phyloP scores from a whole-genome alignment of 2,888 invertebrate species.

The Drosophila neotestacea region DNA sequence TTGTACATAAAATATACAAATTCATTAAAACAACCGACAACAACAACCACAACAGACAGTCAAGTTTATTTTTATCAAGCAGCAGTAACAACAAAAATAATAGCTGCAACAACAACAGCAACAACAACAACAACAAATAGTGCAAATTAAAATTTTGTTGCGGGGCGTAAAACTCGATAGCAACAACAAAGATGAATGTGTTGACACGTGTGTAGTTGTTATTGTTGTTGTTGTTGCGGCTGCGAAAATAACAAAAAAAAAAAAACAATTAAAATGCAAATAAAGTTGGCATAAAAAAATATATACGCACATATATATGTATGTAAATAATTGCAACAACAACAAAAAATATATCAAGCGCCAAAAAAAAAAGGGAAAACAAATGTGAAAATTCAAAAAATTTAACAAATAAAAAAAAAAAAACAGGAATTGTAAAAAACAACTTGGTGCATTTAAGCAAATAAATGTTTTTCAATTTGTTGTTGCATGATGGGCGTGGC shows the following conservation, averaged over 20 bases:
- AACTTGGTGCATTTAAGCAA: conserved; percentile 57
- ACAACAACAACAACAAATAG: conserved; percentile 21
- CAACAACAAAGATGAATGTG: conserved; percentile 22
- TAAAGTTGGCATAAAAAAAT: conserved; percentile 16
- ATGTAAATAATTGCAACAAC: conserved; percentile 18
- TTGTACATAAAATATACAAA: conserved; percentile 62
- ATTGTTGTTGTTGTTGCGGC: conserved; percentile 18
- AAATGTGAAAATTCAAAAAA: conserved; percentile 13
- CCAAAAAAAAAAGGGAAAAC: conserved; percentile 3
- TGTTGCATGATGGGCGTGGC: conserved; percentile 43
- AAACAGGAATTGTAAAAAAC: conserved; percentile 2
- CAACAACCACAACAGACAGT: conserved; percentile 36
- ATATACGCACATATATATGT: not conserved
- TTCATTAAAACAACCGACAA: conserved; percentile 67
- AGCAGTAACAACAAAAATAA: conserved; percentile 27
- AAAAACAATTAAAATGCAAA: conserved; percentile 28
- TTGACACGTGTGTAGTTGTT: conserved; percentile 33
- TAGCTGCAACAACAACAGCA: conserved; percentile 19
- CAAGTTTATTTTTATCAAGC: conserved; percentile 54
- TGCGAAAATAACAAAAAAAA: conserved; percentile 1
- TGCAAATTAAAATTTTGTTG: conserved; percentile 53
- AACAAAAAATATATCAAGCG: conserved; percentile 19
- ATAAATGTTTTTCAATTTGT: conserved; percentile 73
- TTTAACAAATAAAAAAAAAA: conserved; percentile 18
- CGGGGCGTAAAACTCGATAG: conserved; percentile 38